A percentile compares a stretch with the other conserved stretches of the same genome.
Evolutionary conservation across 53 echinoderm and acorn worm genomes (phyloP).

Genomic region (Pentamera pediparva): DNA sequence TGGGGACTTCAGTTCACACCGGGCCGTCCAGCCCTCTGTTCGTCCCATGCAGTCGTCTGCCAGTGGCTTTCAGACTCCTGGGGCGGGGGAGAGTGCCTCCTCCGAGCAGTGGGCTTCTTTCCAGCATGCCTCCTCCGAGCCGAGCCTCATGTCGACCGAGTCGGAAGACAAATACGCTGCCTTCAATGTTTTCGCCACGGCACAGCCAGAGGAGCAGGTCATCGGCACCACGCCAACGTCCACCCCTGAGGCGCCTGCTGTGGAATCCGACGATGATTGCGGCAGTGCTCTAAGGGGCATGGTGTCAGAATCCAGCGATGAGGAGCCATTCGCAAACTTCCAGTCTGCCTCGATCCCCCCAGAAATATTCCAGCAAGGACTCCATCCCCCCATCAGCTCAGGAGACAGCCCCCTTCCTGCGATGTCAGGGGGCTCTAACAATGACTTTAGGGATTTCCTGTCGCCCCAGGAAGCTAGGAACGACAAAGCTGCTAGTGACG

Average conservation of each 20-base stretch:
- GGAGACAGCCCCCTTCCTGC: not conserved
- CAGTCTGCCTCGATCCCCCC: conserved; percentile 38
- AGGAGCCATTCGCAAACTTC: conserved; percentile 21
- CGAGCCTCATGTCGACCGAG: conserved; percentile 52
- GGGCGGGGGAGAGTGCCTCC: conserved; percentile 3
- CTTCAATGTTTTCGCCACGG: conserved; percentile 48
- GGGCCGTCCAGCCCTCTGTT: not conserved
- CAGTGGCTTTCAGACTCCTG: conserved; percentile 26
- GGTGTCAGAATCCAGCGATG: conserved; percentile 32
- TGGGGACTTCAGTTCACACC: conserved; percentile 65
- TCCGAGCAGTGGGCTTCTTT: conserved; percentile 39
- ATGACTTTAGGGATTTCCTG: too few relatives aligned
- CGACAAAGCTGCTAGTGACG: too few relatives aligned
- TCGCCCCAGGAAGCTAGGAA: too few relatives aligned
- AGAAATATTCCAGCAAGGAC: conserved; percentile 1
- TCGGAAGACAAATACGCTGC: conserved; percentile 66
- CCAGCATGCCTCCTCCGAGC: conserved; percentile 84
- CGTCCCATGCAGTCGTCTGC: not conserved
- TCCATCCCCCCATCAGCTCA: not conserved
- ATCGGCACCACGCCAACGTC: conserved; percentile 8
- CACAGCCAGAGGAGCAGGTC: conserved; percentile 8
- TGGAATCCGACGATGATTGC: conserved; percentile 58
- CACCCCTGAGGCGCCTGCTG: conserved; percentile 5
- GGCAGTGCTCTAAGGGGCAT: conserved; percentile 23
- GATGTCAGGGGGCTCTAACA: not conserved